These are phyloP conservation scores for Coptodon bakossiorum DNA, from an alignment of 2,113 vertebrate genomes.

Conservation along the genomic window DNA sequence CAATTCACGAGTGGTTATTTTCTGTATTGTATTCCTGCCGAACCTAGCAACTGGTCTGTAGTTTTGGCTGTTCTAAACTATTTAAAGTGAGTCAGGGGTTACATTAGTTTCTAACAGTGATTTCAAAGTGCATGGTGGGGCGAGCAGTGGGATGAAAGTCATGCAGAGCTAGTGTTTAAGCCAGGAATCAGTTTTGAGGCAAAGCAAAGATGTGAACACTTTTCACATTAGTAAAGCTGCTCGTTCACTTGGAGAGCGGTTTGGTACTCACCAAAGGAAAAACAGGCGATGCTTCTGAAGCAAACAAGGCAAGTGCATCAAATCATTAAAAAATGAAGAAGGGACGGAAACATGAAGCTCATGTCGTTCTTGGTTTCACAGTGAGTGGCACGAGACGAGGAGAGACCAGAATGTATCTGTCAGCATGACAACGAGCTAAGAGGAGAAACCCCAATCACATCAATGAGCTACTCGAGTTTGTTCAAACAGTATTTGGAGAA, in stretches of 20 bases:
- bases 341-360: not conserved
- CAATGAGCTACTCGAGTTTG: not conserved
- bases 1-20: too few species aligned
- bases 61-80: too few species aligned
- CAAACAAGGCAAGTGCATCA: not conserved
- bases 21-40: too few species aligned
- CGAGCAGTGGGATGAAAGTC: not conserved
- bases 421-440: not conserved
- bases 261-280: not conserved
- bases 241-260: not conserved
- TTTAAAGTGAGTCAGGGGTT: too few species aligned
- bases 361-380: not conserved
- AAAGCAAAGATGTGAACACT: not conserved
- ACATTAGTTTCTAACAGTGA: not conserved
- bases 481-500: not conserved
- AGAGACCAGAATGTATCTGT: not conserved
- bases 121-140: not conserved
- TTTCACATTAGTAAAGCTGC: not conserved
- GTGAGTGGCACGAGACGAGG: not conserved
- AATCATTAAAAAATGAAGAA: not conserved
- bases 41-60: too few species aligned
- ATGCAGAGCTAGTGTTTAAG: not conserved
- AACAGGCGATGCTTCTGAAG: not conserved
- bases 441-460: not conserved
- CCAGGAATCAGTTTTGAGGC: not conserved